phyloP scores from a whole-genome alignment of 2,113 vertebrate genomes.

The Vombatus ursinus region DNA sequence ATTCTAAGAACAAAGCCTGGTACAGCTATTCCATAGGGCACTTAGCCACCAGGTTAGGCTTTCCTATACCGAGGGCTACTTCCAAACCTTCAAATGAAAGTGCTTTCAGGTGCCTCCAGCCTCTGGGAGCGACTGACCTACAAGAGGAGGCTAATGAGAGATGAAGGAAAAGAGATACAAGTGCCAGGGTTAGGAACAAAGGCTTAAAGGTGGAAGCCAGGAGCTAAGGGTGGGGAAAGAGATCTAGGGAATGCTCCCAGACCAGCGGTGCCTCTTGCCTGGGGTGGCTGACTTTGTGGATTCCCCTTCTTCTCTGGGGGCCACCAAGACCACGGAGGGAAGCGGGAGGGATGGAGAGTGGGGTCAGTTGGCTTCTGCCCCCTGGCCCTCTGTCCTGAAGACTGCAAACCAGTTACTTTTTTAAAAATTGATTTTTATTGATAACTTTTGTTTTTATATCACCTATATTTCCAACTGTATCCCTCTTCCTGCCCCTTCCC shows the following conservation, averaged over 20 bases:
- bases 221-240: neutral
- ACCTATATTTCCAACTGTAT: neutral
- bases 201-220: neutral
- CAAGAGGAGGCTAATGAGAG: neutral
- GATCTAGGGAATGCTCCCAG: neutral
- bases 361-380: neutral
- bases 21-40: neutral
- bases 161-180: neutral
- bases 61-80: neutral
- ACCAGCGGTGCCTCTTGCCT: neutral
- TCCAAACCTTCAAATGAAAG: neutral
- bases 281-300: neutral
- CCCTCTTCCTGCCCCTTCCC: neutral
- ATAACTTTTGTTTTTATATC: neutral
- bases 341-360: neutral
- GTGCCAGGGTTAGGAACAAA: neutral
- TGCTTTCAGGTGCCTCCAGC: neutral
- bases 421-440: neutral
- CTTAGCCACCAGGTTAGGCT: neutral
- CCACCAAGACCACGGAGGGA: neutral
- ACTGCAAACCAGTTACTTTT: neutral
- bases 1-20: neutral
- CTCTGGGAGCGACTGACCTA: neutral
- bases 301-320: neutral
- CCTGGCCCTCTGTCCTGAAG: neutral